Percentiles rank a stretch among this genome's conserved stretches.
phyloP scores from a whole-genome alignment of 2,888 invertebrate species.

The Meiosimyza decipiens region DNA sequence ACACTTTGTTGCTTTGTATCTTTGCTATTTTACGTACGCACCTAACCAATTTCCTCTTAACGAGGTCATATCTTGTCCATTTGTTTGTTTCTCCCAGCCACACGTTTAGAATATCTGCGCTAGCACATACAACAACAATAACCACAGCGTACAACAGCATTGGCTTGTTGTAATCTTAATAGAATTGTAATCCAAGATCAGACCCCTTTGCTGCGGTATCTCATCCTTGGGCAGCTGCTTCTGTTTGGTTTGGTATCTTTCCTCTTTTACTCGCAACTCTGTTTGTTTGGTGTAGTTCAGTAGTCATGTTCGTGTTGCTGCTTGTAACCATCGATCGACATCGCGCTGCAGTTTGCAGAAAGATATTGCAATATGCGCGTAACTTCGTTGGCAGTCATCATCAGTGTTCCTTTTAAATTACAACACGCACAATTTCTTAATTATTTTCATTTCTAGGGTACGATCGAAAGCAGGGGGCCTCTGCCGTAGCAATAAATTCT shows the following conservation, averaged over 20 bases:
- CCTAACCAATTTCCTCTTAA: slow-evolving; percentile 8
- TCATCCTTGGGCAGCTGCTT: slow-evolving; percentile 18
- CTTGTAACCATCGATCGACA: slow-evolving; percentile 8
- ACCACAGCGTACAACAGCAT: slow-evolving; percentile 20
- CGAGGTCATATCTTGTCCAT: slow-evolving; percentile 21
- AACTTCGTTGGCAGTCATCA: no score
- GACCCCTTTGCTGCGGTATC: background rate
- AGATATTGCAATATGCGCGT: no score
- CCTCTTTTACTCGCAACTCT: background rate
- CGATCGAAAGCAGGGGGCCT: no score
- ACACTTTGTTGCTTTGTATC: background rate
- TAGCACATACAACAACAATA: no score
- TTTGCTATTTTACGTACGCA: background rate
- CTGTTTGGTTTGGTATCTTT: background rate
- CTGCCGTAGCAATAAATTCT: no score
- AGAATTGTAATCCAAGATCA: slow-evolving; percentile 46
- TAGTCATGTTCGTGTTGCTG: slow-evolving; percentile 25
- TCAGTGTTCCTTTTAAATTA: no score
- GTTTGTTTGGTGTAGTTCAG: slow-evolving; percentile 25
- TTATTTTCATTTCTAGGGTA: no score
- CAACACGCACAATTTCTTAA: no score
- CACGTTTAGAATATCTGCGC: no score
- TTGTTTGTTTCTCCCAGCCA: slow-evolving; percentile 13
- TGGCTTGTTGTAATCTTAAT: slow-evolving; percentile 46
- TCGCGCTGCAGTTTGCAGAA: background rate